Percentiles rank a stretch among this genome's conserved stretches.
Conservation (phyloP, 2,113 vertebrate genomes). For the Pagrus major region DNA sequence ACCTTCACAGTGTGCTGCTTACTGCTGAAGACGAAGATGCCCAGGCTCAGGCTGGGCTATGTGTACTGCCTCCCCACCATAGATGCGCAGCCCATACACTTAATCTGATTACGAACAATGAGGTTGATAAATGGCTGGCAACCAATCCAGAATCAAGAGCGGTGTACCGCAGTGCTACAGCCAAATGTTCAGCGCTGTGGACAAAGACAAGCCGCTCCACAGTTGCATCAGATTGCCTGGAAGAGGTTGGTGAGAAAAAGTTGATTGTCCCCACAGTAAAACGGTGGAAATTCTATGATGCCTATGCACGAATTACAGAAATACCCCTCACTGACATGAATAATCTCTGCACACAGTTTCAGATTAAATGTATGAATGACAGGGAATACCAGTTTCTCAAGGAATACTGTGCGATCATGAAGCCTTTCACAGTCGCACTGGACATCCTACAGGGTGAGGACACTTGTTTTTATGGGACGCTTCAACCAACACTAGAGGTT, state of each 20-base stretch:
- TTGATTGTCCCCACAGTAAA: not conserved
- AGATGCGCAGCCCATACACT: no score
- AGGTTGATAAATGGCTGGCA: not conserved
- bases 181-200: not conserved
- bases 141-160: not conserved
- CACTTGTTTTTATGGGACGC: not conserved
- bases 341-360: not conserved
- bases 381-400: not conserved
- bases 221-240: not conserved
- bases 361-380: constrained; percentile 5
- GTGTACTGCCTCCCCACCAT: no score
- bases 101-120: no score
- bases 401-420: no score
- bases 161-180: not conserved
- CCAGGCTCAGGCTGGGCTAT: no score
- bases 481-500: not conserved
- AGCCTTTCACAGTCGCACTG: not conserved
- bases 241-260: not conserved
- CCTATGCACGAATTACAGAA: not conserved
- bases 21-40: no score
- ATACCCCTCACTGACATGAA: not conserved
- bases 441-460: not conserved
- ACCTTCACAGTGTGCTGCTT: no score
- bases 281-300: not conserved
- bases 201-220: not conserved